Evolutionary conservation across 2,888 invertebrate genomes (phyloP), one percentile per base, ranked within the genome.

Genomic region (Resseliella maxima): DNA sequence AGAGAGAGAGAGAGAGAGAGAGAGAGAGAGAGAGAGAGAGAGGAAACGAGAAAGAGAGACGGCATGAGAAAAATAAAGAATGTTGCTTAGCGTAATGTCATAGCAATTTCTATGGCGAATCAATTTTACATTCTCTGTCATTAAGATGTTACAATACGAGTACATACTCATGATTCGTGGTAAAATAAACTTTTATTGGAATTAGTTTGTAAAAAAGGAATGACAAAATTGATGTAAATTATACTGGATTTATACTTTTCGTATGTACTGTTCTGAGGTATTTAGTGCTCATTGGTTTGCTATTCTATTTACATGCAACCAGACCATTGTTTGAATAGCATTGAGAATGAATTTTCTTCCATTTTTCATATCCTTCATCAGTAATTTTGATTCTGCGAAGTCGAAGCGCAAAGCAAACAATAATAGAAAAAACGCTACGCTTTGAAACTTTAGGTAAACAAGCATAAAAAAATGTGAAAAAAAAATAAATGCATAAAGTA

Each of bases 101-200:
- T n/a, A 5, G 27, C n/a, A 59, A 59, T n/a, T 35, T n/a, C 12
- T 18, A 72, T 31, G 72, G 31, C 72, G 31, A 27, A 50, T 24
- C n/a, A 1, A 59, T 8, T 59, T 24, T 24, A 41, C 24, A 59
- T 24, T 59, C 59, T 24, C 31, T 18, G 31, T 15, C 35, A 72
- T 72, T 31, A 31, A 31, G 72, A 31, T 31, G 31, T 72, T 24
- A 2, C 27, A n/a, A n/a, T n/a, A 50, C 24, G n/a, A 72, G 72
- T 35, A 18, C 18, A 15, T 72, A 31, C 12, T 72, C 15, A 18
- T n/a, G 12, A 35, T 18, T 8, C 12, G 41, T 41, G 5, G 50
- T 12, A 72, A 72, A 72, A 72, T 72, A 72, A 72, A 72, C 31
- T 31, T 72, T 72, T 27, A 72, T 72, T 72, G 72, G 72, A 72